Evolutionary conservation across 53 echinoderm and acorn worm species (phyloP), one percentile per base, ranked within the genome.

Genomic region (Astropecten irregularis): DNA sequence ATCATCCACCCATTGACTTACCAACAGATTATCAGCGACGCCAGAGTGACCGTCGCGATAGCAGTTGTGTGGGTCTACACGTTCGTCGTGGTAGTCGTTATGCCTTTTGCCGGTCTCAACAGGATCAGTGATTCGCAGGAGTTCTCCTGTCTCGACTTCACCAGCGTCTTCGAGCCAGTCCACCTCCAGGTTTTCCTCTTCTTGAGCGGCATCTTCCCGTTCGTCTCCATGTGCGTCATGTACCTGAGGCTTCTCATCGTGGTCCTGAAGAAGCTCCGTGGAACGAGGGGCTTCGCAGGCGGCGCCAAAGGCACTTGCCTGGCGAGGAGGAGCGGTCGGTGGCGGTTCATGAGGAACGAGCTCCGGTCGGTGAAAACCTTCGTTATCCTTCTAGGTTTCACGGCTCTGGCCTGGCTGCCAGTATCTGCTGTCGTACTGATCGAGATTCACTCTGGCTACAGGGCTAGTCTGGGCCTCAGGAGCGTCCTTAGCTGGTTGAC

Each of bases 401-500:
- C 90, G 3, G 86, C 71, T 40, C 55, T 90, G 52, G 90, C 90
- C 7, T 90, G 90, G 90, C 49, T 90, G 26, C 90, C 90, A 0
- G 71, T 86, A 71, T 65, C 86, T 49, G 37, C 47, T 18, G 50
- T 90, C 14, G 86, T 90, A 15, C 71, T 90, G 57, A 60, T 82
- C 7, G 90, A 90, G 53, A 81, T 90, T 25, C 86, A 90, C 68
- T 66, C 64, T 13, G 64, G 72, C 0, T 90, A 90, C 66, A 46
- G 63, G 4, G 82, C 90, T 5, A 86, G 85, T 25, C 90, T 90
- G 34, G 72, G 70, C 0, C 71, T 86, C 11, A 82, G 90, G 25
- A 86, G 86, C 9, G 55, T 90, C 14, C 68, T 90, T 25, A 90
- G 90, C 48, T 86, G 86, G 90, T 51, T 90, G 9, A 90, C 90